phyloP scores from a whole-genome alignment of 2,888 invertebrate genomes.

The Eupsilia transversa region DNA sequence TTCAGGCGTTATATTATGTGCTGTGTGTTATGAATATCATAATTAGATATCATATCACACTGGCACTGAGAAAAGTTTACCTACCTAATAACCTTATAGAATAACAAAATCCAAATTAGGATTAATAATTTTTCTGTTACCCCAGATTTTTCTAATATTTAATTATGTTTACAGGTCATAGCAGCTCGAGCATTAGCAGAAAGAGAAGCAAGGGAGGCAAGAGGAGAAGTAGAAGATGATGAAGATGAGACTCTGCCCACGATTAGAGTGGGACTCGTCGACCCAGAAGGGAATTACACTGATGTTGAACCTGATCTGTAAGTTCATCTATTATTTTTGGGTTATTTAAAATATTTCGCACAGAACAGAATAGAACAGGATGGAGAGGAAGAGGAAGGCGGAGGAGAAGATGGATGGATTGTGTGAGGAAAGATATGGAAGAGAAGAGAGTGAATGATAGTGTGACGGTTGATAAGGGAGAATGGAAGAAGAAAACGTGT shows the following conservation, averaged over 20 bases:
- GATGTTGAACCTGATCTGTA: conserved; percentile 88
- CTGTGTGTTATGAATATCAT: neutral
- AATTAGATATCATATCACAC: neutral
- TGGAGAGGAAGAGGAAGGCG: too few relatives aligned
- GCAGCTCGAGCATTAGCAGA: conserved; percentile 88
- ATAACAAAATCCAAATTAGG: neutral
- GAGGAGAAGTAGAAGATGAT: conserved; percentile 87
- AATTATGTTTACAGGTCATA: conserved; percentile 80
- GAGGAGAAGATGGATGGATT: too few relatives aligned
- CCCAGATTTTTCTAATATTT: neutral
- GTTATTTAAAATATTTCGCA: neutral
- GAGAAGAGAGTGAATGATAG: too few relatives aligned
- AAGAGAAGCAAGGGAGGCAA: conserved; percentile 86
- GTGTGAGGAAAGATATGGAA: too few relatives aligned
- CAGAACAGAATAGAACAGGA: too few relatives aligned
- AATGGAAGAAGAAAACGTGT: too few relatives aligned
- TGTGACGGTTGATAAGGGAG: too few relatives aligned
- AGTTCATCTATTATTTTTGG: conserved; percentile 68
- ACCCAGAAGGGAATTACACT: conserved; percentile 87
- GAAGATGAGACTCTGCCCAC: conserved; percentile 87
- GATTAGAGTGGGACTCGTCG: conserved; percentile 86
- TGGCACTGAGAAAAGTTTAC: neutral
- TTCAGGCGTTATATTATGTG: neutral
- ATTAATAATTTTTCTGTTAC: neutral
- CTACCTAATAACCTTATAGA: neutral